Conservation (phyloP, 2,888 invertebrate species). For the Tipula helvola region DNA sequence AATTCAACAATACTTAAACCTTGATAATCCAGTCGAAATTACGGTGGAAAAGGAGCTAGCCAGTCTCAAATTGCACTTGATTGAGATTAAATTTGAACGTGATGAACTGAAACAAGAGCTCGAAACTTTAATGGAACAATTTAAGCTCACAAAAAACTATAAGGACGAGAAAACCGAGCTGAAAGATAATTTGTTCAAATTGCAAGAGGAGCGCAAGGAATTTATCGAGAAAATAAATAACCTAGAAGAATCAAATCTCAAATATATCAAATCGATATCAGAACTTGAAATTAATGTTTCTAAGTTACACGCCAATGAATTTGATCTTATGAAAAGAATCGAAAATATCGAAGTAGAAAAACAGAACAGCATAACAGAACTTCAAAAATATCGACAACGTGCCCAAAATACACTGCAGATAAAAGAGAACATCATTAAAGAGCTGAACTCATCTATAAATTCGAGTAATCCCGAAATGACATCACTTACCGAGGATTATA, state of each 20-base stretch:
- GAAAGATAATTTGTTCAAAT: slow-evolving; percentile 20
- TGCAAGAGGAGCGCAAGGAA: slow-evolving; percentile 25
- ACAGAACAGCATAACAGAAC: slow-evolving; percentile 39
- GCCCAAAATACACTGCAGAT: slow-evolving; percentile 63
- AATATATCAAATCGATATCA: slow-evolving; percentile 29
- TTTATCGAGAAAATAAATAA: slow-evolving; percentile 22
- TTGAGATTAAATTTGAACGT: slow-evolving; percentile 26
- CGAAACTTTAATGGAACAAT: slow-evolving; percentile 22
- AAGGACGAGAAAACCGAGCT: slow-evolving; percentile 22
- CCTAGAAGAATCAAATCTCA: slow-evolving; percentile 20
- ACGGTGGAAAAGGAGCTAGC: slow-evolving; percentile 23
- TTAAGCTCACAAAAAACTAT: slow-evolving; percentile 19
- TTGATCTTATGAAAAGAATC: slow-evolving; percentile 38
- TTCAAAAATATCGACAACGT: slow-evolving; percentile 65
- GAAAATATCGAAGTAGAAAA: slow-evolving; percentile 38
- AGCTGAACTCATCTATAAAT: slow-evolving; percentile 35
- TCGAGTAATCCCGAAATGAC: slow-evolving; percentile 36
- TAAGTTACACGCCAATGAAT: slow-evolving; percentile 36
- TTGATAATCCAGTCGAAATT: background rate
- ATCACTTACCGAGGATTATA: slow-evolving; percentile 37
- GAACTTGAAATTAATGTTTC: slow-evolving; percentile 32
- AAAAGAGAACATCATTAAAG: slow-evolving; percentile 59
- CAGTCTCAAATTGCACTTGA: slow-evolving; percentile 27
- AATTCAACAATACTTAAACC: background rate
- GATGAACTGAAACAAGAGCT: slow-evolving; percentile 26